Evolutionary conservation across 2,888 invertebrate genomes (phyloP).

Genomic region (Drosophila koepferae): DNA sequence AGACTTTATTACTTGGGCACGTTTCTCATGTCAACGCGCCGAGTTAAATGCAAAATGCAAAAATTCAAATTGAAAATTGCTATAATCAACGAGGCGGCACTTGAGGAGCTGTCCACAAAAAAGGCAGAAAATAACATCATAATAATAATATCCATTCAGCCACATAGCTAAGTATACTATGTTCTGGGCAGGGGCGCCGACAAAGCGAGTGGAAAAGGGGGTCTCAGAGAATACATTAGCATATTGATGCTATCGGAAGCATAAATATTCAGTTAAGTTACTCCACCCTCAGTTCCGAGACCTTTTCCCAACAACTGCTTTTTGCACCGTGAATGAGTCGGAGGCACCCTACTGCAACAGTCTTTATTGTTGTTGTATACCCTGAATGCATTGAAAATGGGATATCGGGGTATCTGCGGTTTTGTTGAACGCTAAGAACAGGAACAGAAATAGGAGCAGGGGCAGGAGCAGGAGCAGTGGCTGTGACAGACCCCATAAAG

Average conservation of each 20-base stretch:
- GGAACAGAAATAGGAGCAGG: no score
- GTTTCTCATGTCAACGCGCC: constrained; percentile 52
- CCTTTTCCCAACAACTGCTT: no score
- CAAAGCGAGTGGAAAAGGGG: neutral
- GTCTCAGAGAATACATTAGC: neutral
- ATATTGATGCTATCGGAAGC: neutral
- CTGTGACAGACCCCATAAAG: no score
- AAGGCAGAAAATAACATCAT: constrained; percentile 20
- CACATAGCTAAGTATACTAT: constrained; percentile 23
- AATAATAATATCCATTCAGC: constrained; percentile 27
- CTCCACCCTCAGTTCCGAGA: no score
- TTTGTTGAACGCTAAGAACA: no score
- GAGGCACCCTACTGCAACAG: neutral
- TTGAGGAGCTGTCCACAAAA: constrained; percentile 72
- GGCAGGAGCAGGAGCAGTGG: no score
- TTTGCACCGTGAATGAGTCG: no score
- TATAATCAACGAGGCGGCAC: constrained; percentile 56
- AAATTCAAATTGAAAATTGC: constrained; percentile 71
- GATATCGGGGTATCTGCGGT: no score
- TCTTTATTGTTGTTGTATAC: no score
- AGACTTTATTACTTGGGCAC: constrained; percentile 62
- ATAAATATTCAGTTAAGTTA: no score
- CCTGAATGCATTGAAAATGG: no score
- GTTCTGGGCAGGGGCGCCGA: constrained; percentile 18
- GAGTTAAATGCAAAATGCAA: constrained; percentile 68